These are phyloP conservation scores for Ellobius talpinus DNA, from an alignment of 2,113 vertebrate genomes.

Conservation along the genomic window DNA sequence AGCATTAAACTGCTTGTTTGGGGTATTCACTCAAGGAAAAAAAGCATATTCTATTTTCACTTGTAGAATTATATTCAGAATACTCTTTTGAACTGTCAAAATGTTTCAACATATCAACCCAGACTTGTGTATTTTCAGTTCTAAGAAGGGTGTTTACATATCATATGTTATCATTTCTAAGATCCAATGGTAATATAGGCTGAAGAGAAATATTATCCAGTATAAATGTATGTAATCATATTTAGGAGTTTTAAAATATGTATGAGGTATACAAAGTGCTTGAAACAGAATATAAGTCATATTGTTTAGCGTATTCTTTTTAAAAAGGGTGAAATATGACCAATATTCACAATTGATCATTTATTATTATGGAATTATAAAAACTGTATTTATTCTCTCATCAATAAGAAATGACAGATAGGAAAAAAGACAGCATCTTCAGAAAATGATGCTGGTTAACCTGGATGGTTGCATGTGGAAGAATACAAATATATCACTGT, in stretches of 20 bases:
- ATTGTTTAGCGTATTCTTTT: neutral
- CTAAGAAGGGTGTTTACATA: neutral
- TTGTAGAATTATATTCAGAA: neutral
- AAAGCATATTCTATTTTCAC: neutral
- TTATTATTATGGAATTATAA: neutral
- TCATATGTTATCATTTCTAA: neutral
- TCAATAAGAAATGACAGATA: neutral
- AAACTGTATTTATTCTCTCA: neutral
- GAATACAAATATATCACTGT: neutral
- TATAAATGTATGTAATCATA: neutral
- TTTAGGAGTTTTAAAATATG: neutral
- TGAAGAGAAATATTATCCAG: neutral
- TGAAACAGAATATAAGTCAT: neutral
- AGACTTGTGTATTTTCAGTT: neutral
- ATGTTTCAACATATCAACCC: neutral
- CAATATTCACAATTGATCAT: neutral
- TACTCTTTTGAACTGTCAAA: neutral
- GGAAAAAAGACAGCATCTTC: neutral
- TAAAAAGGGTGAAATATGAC: neutral
- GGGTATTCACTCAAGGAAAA: neutral
- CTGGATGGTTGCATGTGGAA: neutral
- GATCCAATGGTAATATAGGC: neutral
- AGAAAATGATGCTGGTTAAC: neutral
- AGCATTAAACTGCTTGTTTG: neutral
- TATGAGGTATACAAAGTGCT: neutral